Evolutionary conservation across 2,113 vertebrate genomes (phyloP), one percentile per base, ranked within the genome.

Genomic region (Centropristis striata): DNA sequence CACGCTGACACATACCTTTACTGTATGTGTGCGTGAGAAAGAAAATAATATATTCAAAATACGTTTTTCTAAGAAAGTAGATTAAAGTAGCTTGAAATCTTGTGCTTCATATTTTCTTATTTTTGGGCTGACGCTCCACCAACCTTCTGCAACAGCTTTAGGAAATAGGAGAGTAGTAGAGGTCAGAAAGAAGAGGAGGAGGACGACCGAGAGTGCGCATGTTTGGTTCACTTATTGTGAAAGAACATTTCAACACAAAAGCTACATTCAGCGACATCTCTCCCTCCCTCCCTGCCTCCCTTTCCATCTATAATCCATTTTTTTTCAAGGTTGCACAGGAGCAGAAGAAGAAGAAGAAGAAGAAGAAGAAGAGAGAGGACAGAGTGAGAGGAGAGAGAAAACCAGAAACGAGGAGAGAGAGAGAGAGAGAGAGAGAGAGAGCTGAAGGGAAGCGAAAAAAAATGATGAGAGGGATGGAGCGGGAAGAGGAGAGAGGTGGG

Each of bases 311-410:
- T 71, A 83, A 85, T 85, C 69, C 66, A 80, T 75, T 87, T 78
- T 64, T n/a, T 66, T 79, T 75, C 77, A 89, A 89, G 85, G 77
- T 73, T 88, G 86, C 74, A 65, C 47, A 20, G 32, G 57, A 32
- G 68, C 23, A 23, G 66, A 39, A 32, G 44, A 58, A 47, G 68
- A 71, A 59, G 21, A 9, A 23, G 53, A 46, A 32, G 27, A 65
- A 59, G n/a, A 6, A n/a, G n/a, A n/a, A n/a, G n/a, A n/a, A n/a
- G n/a, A 18, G 60, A 57, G 37, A 67, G 75, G 70, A 37, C 10
- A 18, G 59, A 23, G 61, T 1, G 37, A 66, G 51, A 36, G 65
- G 36, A 23, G 65, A 21, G 39, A 47, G 61, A 27, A n/a, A n/a
- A n/a, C n/a, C n/a, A n/a, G n/a, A n/a, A n/a, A n/a, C n/a, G n/a